phyloP scores from a whole-genome alignment of 2,113 vertebrate species.

The Misgurnus anguillicaudatus region DNA sequence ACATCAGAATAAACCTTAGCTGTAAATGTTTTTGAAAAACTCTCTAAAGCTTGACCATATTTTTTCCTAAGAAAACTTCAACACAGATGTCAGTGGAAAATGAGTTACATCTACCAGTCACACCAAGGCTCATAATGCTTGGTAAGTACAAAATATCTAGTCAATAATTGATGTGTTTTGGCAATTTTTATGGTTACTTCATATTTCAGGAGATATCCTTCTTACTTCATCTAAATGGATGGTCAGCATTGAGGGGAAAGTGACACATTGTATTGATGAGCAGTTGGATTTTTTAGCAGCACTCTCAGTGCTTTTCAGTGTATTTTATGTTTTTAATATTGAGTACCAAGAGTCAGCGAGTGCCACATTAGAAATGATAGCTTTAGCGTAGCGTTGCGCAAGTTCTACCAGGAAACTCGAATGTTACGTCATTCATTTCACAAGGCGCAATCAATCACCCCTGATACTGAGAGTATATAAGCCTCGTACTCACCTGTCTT shows the following conservation, averaged over 20 bases:
- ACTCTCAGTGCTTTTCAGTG: neutral
- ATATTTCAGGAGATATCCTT: neutral
- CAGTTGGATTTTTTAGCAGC: neutral
- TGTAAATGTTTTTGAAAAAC: neutral
- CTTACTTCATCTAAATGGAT: neutral
- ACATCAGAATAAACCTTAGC: too few species aligned
- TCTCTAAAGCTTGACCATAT: neutral
- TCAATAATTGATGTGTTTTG: neutral
- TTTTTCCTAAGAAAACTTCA: neutral
- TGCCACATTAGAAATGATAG: neutral
- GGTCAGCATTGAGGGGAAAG: neutral
- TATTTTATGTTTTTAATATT: neutral
- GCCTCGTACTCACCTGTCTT: too few species aligned
- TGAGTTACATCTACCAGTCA: neutral
- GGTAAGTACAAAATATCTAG: neutral
- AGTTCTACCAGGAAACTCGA: too few species aligned
- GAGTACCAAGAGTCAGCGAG: neutral
- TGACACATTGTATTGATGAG: neutral
- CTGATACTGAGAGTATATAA: too few species aligned
- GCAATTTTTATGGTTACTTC: neutral
- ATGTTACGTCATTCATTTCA: too few species aligned
- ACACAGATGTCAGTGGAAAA: neutral
- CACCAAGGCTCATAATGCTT: neutral
- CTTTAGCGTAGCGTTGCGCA: too few species aligned
- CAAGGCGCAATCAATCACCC: too few species aligned